Evolutionary conservation across 2,113 vertebrate genomes (phyloP).

Genomic region (Xyrauchen texanus): DNA sequence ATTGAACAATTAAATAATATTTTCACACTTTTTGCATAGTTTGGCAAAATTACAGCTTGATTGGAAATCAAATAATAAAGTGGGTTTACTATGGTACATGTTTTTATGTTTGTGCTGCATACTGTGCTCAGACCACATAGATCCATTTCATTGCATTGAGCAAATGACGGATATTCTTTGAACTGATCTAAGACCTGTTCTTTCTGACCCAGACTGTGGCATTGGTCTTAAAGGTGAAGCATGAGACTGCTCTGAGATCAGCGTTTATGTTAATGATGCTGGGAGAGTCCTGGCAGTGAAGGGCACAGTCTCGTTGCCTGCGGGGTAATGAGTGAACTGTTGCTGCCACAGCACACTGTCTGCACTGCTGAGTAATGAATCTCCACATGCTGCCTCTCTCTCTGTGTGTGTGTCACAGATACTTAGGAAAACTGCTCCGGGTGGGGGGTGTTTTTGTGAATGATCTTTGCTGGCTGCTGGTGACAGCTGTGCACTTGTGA

Average conservation of each 20-base stretch:
- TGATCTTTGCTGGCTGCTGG: constrained; percentile 72
- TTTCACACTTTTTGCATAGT: too few relatives aligned
- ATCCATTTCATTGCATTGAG: too few relatives aligned
- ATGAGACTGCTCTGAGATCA: too few relatives aligned
- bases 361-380: constrained; percentile 77
- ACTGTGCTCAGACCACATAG: too few relatives aligned
- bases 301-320: constrained; percentile 3
- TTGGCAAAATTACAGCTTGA: too few relatives aligned
- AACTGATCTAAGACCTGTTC: too few relatives aligned
- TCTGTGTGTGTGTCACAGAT: constrained; percentile 67
- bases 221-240: neutral
- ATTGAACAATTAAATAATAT: too few relatives aligned
- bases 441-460: constrained; percentile 69
- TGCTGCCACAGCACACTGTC: constrained; percentile 19
- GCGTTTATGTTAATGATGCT: too few relatives aligned
- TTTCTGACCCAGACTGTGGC: neutral
- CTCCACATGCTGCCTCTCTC: constrained; percentile 58
- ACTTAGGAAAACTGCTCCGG: constrained; percentile 60
- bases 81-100: too few relatives aligned
- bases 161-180: too few relatives aligned
- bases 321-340: constrained; percentile 18
- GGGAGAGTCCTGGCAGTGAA: neutral
- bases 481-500: constrained; percentile 74
- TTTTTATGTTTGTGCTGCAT: too few relatives aligned
- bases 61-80: too few relatives aligned